Evolutionary conservation across 2,888 invertebrate genomes (phyloP).

Genomic region (Polietes domitor): DNA sequence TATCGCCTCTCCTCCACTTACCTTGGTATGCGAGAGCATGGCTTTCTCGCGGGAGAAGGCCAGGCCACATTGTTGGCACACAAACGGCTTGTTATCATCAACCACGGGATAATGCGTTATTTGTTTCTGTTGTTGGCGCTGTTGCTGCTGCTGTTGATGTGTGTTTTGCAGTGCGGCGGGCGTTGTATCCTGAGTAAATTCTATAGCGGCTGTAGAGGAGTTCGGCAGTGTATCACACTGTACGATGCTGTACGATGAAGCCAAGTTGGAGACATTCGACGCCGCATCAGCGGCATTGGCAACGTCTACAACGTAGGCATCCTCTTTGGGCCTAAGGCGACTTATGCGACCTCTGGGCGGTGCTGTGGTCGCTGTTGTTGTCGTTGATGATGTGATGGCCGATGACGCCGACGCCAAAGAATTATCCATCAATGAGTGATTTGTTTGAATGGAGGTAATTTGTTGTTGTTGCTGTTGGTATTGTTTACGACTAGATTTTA

Average conservation of each 20-base stretch:
- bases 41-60: constrained; percentile 92
- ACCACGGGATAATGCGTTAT: constrained; percentile 82
- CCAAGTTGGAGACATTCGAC: constrained; percentile 42
- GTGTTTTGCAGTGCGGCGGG: constrained; percentile 36
- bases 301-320: constrained; percentile 74
- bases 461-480: constrained; percentile 43
- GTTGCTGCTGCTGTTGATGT: constrained; percentile 37
- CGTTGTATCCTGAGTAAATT: constrained; percentile 56
- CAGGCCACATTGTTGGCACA: constrained; percentile 88
- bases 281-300: constrained; percentile 48
- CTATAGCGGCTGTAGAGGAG: constrained; percentile 60
- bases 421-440: constrained; percentile 48
- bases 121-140: constrained; percentile 23
- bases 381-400: too few species aligned
- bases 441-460: constrained; percentile 49
- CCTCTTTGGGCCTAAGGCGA: constrained; percentile 77
- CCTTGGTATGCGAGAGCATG: constrained; percentile 87
- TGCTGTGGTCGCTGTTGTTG: constrained; percentile 17
- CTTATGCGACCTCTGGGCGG: constrained; percentile 74
- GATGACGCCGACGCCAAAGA: constrained; percentile 34
- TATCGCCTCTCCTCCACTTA: constrained; percentile 69
- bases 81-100: constrained; percentile 90
- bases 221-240: constrained; percentile 51
- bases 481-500: constrained; percentile 69
- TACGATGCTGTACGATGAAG: constrained; percentile 59